Conservation (phyloP, 92 coral and sea anemone genomes). For the Actinernus sp. region DNA sequence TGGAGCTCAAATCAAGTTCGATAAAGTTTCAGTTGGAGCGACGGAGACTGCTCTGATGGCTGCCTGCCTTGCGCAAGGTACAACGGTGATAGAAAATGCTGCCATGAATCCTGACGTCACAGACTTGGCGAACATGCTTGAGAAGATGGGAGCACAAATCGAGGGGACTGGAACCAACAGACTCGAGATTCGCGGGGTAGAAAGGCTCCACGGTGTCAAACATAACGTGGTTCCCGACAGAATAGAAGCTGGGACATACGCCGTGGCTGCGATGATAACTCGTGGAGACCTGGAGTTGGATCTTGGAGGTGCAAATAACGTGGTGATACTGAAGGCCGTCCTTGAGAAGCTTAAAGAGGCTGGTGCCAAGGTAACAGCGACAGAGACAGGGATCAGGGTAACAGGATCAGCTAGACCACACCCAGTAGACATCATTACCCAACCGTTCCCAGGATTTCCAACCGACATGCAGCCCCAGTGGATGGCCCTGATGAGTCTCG, state of each 20-base stretch:
- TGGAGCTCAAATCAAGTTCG: slow-evolving; percentile 18
- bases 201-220: background rate
- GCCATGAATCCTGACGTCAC: slow-evolving; percentile 60
- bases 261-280: slow-evolving; percentile 57
- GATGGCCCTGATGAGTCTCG: slow-evolving; percentile 62
- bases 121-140: slow-evolving; percentile 47
- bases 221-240: slow-evolving; percentile 61
- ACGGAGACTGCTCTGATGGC: slow-evolving; percentile 67
- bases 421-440: slow-evolving; percentile 36
- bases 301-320: background rate
- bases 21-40: slow-evolving; percentile 51
- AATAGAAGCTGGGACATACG: slow-evolving; percentile 70
- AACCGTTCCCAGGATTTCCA: slow-evolving; percentile 68
- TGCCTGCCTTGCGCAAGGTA: slow-evolving; percentile 52
- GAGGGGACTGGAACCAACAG: slow-evolving; percentile 1
- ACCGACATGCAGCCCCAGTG: slow-evolving; percentile 75
- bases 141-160: slow-evolving; percentile 43
- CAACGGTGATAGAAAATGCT: slow-evolving; percentile 51
- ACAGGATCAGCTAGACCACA: background rate
- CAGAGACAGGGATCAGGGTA: background rate
- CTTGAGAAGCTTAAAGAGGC: slow-evolving; percentile 39
- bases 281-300: slow-evolving; percentile 36
- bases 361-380: slow-evolving; percentile 35
- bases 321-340: slow-evolving; percentile 13
- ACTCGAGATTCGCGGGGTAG: slow-evolving; percentile 28